Evolutionary conservation across 1,140 invertebrate genomes (phyloP).

Genomic region (Calosoma granatense): DNA sequence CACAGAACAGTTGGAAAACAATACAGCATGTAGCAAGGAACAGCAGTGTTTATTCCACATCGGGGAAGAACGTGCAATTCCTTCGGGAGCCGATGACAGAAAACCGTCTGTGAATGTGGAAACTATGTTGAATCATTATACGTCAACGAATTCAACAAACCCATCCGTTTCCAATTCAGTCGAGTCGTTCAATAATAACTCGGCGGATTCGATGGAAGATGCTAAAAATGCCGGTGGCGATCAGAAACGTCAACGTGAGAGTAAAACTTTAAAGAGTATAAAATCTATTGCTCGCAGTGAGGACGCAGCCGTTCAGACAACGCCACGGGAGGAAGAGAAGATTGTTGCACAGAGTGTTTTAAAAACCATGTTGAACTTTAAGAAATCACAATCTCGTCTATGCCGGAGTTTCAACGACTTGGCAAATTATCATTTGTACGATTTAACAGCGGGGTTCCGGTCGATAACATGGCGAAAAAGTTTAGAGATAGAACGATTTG

Average conservation of each 20-base stretch:
- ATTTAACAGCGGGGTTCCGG: background rate
- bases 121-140: too few species aligned
- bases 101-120: slow-evolving; percentile 10
- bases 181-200: too few species aligned
- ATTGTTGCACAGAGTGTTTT: too few species aligned
- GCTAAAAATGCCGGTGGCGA: background rate
- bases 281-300: background rate
- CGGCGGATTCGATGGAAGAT: background rate
- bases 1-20: background rate
- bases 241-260: background rate
- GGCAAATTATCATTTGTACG: background rate
- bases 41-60: background rate
- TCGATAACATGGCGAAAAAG: slow-evolving; percentile 6
- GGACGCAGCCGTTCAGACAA: background rate
- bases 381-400: too few species aligned
- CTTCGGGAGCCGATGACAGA: background rate
- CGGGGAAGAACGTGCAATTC: background rate
- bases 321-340: too few species aligned
- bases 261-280: background rate
- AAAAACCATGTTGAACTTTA: too few species aligned
- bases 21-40: background rate
- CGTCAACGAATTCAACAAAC: background rate
- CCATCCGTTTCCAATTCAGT: background rate
- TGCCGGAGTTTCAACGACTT: too few species aligned
- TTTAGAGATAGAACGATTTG: background rate